These are phyloP conservation scores for Lydus trimaculatus DNA, from an alignment of 2,888 invertebrate species.

Conservation along the genomic window DNA sequence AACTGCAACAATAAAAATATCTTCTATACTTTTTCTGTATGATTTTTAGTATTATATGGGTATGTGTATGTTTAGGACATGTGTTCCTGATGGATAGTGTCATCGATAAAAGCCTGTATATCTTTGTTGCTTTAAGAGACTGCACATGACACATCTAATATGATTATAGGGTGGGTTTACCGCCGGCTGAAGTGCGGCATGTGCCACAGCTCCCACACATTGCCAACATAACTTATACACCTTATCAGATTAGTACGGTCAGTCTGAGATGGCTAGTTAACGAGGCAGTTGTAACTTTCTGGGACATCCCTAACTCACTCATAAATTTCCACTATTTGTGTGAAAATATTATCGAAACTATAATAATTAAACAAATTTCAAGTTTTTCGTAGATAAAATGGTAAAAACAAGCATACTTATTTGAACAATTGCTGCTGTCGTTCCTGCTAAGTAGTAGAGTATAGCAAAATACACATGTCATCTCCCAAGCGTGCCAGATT, in stretches of 20 bases:
- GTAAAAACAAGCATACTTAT: neutral
- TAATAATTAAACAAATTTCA: neutral
- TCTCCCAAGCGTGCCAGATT: conserved; percentile 9
- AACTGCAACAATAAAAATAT: conserved; percentile 66
- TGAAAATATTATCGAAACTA: neutral
- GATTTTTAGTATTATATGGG: neutral
- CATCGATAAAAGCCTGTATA: conserved; percentile 23
- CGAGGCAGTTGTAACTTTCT: conserved; percentile 28
- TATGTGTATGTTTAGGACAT: conserved; percentile 18
- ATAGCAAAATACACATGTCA: conserved; percentile 7
- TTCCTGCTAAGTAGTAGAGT: neutral
- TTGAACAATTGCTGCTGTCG: neutral
- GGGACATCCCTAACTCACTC: neutral
- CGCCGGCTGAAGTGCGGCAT: conserved; percentile 33
- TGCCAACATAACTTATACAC: conserved; percentile 44
- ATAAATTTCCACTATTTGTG: neutral
- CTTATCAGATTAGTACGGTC: conserved; percentile 48
- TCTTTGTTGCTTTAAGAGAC: conserved; percentile 26
- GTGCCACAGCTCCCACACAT: conserved; percentile 43
- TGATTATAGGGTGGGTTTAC: conserved; percentile 45
- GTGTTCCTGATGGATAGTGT: conserved; percentile 31
- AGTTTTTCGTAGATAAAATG: neutral
- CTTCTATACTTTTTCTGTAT: neutral
- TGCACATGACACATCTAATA: conserved; percentile 55
- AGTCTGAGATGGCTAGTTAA: conserved; percentile 35